Conservation (phyloP, 2,888 invertebrate genomes). For the Philereme vetulata region DNA sequence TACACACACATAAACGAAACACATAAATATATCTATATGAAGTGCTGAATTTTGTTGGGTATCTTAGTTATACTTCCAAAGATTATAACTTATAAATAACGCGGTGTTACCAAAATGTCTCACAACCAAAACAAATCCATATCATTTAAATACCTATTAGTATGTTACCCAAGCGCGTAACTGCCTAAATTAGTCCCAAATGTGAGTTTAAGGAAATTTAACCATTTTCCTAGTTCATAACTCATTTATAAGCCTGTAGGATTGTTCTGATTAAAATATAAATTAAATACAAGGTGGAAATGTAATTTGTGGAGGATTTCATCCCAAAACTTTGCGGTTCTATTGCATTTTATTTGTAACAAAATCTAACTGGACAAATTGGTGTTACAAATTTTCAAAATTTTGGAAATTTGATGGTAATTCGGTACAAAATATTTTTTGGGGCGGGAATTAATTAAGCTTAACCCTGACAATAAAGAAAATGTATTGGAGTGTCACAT, state of each 20-base stretch:
- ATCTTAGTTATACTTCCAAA: no score
- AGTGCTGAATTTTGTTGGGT: no score
- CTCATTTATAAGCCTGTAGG: slow-evolving; percentile 22
- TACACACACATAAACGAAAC: no score
- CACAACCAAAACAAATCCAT: slow-evolving; percentile 1
- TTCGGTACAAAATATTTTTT: no score
- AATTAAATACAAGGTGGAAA: slow-evolving; percentile 22
- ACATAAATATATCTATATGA: no score
- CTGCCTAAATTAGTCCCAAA: slow-evolving; percentile 15
- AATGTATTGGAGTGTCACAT: no score
- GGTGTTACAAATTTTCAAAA: no score
- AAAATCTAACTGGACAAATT: background rate
- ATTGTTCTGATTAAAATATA: slow-evolving; percentile 33
- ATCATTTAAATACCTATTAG: slow-evolving; percentile 3
- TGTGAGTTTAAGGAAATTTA: slow-evolving; percentile 17
- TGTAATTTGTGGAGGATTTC: slow-evolving; percentile 8
- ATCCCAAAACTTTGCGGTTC: slow-evolving; percentile 12
- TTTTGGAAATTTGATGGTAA: no score
- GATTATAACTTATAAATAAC: no score
- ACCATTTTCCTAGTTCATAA: slow-evolving; percentile 27
- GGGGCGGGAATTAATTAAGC: no score
- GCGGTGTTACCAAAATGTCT: background rate
- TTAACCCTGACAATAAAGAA: no score
- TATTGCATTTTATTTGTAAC: slow-evolving; percentile 15
- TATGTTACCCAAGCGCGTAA: slow-evolving; percentile 4